A percentile compares a stretch with the other conserved stretches of the same genome.
phyloP scores from a whole-genome alignment of 2,888 invertebrate species.

The Limnephilus auricula region DNA sequence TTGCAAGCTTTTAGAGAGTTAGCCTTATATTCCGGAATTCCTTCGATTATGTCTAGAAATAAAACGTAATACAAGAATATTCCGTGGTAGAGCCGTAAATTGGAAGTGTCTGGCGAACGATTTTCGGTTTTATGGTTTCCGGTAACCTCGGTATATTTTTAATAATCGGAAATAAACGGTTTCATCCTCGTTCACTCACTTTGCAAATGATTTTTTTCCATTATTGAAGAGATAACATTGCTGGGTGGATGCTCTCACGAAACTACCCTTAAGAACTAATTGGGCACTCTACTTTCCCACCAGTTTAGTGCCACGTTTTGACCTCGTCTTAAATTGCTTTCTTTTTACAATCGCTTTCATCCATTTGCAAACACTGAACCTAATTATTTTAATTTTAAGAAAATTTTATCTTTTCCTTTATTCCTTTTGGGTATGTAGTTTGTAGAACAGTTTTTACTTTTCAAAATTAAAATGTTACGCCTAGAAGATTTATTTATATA shows the following conservation, averaged over 20 bases:
- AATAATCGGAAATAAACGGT: constrained; percentile 21
- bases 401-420: neutral
- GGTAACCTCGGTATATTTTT: neutral
- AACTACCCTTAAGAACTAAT: no score
- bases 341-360: neutral
- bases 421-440: no score
- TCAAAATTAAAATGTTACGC: no score
- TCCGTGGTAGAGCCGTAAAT: neutral
- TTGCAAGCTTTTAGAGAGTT: neutral
- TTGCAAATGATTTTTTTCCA: neutral
- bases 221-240: neutral
- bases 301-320: neutral
- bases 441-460: no score
- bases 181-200: constrained; percentile 5
- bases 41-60: neutral
- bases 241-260: neutral
- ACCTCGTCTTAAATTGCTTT: neutral
- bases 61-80: no score
- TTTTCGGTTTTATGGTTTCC: constrained; percentile 17
- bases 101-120: constrained; percentile 1
- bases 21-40: neutral
- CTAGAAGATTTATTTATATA: no score
- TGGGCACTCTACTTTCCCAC: neutral
- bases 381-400: neutral
- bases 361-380: neutral